These are phyloP conservation scores for Euglossa dilemma DNA, from an alignment of 1,140 invertebrate genomes.

Conservation along the genomic window DNA sequence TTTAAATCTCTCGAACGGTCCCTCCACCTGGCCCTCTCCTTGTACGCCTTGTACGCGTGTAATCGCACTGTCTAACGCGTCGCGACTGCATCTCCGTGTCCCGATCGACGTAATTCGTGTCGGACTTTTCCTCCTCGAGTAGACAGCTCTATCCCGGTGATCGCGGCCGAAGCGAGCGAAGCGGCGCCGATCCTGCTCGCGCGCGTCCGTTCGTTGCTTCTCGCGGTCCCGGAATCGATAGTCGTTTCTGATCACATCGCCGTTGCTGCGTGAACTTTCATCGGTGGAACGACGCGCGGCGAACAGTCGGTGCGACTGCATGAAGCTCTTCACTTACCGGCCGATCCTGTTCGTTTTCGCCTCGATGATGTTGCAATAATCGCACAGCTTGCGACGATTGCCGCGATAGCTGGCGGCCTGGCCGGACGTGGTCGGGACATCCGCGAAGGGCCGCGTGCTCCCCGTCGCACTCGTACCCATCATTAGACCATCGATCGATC, in stretches of 20 bases:
- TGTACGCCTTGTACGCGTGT: slow-evolving; percentile 24
- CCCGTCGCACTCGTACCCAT: no score
- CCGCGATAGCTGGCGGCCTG: no score
- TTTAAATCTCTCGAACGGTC: not conserved
- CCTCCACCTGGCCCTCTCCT: not conserved
- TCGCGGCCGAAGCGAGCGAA: not conserved
- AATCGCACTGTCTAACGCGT: slow-evolving; percentile 26
- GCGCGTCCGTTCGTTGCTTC: not conserved
- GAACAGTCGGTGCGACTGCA: slow-evolving; percentile 63
- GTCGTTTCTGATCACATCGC: slow-evolving; percentile 32
- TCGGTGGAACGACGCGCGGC: slow-evolving; percentile 41
- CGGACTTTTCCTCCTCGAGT: no score
- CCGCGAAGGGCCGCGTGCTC: no score
- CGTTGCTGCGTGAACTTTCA: slow-evolving; percentile 23
- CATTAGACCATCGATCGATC: no score
- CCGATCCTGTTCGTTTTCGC: slow-evolving; percentile 77
- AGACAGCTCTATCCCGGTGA: no score
- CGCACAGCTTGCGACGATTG: no score
- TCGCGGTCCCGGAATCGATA: not conserved
- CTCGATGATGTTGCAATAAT: slow-evolving; percentile 75
- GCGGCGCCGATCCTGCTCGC: not conserved
- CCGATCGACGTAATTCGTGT: no score
- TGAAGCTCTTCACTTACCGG: slow-evolving; percentile 69
- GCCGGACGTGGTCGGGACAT: no score
- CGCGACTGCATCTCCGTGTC: no score